phyloP scores from a whole-genome alignment of 2,797 vertebrate species.

The Acridotheres tristis region DNA sequence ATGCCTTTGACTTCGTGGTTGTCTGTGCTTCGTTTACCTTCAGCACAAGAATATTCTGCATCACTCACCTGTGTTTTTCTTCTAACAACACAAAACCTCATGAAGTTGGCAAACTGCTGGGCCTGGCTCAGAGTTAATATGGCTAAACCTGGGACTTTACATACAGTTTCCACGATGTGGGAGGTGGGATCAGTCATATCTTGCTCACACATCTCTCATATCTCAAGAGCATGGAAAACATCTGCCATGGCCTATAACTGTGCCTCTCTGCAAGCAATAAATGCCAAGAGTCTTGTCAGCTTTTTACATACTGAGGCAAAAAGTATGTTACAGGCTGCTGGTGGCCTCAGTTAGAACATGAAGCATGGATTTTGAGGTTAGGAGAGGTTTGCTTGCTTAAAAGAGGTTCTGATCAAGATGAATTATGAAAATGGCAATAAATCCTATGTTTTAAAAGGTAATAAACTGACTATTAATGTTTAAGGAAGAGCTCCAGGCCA shows the following conservation, averaged over 20 bases:
- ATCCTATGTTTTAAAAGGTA: not conserved
- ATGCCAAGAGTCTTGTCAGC: not conserved
- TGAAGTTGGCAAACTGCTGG: not conserved
- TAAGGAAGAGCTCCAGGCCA: not conserved
- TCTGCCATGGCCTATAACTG: not conserved
- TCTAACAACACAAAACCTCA: not conserved
- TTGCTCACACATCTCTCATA: not conserved
- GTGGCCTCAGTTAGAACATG: not conserved
- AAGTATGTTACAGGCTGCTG: not conserved
- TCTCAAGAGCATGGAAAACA: not conserved
- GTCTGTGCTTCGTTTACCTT: fast-evolving
- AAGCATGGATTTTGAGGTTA: not conserved
- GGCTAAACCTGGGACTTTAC: not conserved
- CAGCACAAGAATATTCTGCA: not conserved
- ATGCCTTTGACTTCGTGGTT: not conserved
- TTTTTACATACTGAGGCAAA: not conserved
- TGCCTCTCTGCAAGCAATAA: not conserved
- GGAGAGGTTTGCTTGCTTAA: not conserved
- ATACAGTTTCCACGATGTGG: fast-evolving
- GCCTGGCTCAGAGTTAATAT: not conserved
- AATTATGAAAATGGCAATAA: constrained; percentile 40
- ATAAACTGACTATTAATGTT: not conserved
- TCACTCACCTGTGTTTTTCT: not conserved
- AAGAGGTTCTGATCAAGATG: not conserved
- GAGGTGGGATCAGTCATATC: not conserved